These are phyloP conservation scores for Xiphophorus couchianus DNA, from an alignment of 2,113 vertebrate species.

Conservation along the genomic window DNA sequence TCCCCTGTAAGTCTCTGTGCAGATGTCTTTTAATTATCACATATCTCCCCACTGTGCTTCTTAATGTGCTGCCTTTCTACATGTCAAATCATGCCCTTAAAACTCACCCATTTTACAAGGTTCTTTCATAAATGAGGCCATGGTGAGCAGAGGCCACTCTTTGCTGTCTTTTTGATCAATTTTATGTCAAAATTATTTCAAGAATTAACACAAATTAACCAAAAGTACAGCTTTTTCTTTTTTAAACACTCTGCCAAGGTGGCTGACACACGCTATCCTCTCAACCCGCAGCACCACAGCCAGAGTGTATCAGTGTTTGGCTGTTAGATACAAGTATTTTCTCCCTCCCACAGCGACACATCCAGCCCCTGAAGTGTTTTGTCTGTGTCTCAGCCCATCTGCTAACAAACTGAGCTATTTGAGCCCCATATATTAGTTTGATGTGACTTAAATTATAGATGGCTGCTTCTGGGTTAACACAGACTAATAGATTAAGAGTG, in stretches of 20 bases:
- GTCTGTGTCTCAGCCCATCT: conserved; percentile 51
- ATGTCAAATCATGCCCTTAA: conserved; percentile 55
- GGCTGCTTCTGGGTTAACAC: conserved; percentile 12
- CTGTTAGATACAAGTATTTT: conserved; percentile 53
- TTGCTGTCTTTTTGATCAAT: neutral
- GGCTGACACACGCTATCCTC: conserved; percentile 15
- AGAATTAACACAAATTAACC: conserved; percentile 22
- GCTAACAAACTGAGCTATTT: conserved; percentile 36
- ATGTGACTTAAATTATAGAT: conserved; percentile 36
- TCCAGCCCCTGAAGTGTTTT: conserved; percentile 40
- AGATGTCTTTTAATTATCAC: conserved; percentile 69
- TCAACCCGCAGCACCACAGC: conserved; percentile 23
- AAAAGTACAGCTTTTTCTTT: conserved; percentile 9
- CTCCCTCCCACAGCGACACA: conserved; percentile 34
- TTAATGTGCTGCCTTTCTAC: conserved; percentile 38
- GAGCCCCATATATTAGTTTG: conserved; percentile 33
- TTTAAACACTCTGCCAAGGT: conserved; percentile 24
- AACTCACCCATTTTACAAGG: conserved; percentile 18
- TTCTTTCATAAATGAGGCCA: conserved; percentile 17
- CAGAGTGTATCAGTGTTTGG: conserved; percentile 36
- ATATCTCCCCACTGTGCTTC: conserved; percentile 55
- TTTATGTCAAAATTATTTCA: neutral
- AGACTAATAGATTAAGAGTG: neutral
- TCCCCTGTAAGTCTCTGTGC: conserved; percentile 56
- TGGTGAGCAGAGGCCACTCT: conserved; percentile 1